These are phyloP conservation scores for Sipha maydis DNA, from an alignment of 2,888 invertebrate genomes.

Conservation along the genomic window DNA sequence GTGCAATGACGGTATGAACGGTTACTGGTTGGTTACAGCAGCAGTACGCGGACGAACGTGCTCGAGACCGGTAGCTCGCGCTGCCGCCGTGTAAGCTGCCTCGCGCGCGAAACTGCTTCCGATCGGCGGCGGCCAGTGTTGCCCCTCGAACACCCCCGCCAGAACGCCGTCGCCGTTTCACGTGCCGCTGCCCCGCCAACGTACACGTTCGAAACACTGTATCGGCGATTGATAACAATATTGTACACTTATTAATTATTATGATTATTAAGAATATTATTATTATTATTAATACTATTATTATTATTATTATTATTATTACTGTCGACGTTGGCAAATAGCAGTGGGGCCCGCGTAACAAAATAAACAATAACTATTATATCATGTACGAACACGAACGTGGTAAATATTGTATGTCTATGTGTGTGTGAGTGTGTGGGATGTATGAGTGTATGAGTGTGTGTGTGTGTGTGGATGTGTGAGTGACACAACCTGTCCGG, in stretches of 20 bases:
- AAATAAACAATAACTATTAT: not conserved
- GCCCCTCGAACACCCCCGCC: not conserved
- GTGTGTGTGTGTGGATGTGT: too few relatives aligned
- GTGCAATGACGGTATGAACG: not conserved
- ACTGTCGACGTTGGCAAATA: not conserved
- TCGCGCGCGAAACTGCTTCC: conserved; percentile 30
- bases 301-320: too few relatives aligned
- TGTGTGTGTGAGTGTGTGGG: too few relatives aligned
- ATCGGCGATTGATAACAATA: not conserved
- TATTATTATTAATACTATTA: too few relatives aligned
- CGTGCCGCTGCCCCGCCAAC: not conserved
- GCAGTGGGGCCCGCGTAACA: not conserved
- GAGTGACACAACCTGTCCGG: not conserved
- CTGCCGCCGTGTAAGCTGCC: not conserved
- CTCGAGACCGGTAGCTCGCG: conserved; percentile 42
- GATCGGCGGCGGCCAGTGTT: not conserved
- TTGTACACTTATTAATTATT: not conserved
- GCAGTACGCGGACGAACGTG: not conserved
- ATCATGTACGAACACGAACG: too few relatives aligned
- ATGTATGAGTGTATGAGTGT: too few relatives aligned
- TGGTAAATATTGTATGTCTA: too few relatives aligned
- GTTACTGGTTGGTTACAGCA: not conserved
- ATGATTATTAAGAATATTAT: too few relatives aligned
- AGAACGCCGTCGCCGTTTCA: not conserved
- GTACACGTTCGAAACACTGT: too few relatives aligned